Percentiles rank a stretch among this genome's conserved stretches.
Evolutionary conservation across 35 echinoderm and acorn worm species (phyloP).

Genomic region (Heliocidaris tuberculata): DNA sequence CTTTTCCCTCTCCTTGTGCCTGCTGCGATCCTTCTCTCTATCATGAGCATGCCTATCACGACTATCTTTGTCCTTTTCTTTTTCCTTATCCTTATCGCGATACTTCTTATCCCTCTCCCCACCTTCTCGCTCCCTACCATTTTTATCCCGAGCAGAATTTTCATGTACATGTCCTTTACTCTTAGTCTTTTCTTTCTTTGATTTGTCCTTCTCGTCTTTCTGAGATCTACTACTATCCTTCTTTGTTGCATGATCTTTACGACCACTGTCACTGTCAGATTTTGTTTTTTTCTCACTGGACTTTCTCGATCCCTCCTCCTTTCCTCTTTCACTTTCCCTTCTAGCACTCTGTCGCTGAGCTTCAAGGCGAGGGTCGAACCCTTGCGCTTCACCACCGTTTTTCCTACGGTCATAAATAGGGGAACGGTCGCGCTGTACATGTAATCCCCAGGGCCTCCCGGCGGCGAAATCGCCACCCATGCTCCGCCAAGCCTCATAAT

Average conservation of each 20-base stretch:
- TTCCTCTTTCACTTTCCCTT: slow-evolving; percentile 41
- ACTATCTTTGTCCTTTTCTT: slow-evolving; percentile 38
- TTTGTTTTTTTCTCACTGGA: slow-evolving; percentile 36
- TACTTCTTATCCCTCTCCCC: background rate
- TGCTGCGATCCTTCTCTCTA: background rate
- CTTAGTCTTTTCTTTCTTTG: slow-evolving; percentile 37
- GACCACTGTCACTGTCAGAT: slow-evolving; percentile 30
- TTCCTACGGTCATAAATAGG: slow-evolving; percentile 60
- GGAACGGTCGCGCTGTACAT: slow-evolving; percentile 61
- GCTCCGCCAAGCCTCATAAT: slow-evolving; percentile 55
- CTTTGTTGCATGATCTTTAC: slow-evolving; percentile 25
- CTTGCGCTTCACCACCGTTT: background rate
- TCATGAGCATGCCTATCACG: slow-evolving; percentile 24
- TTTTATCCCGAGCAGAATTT: slow-evolving; percentile 51
- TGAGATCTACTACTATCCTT: slow-evolving; percentile 31
- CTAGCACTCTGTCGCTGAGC: slow-evolving; percentile 30
- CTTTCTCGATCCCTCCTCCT: slow-evolving; percentile 30
- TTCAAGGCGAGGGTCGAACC: slow-evolving; percentile 27
- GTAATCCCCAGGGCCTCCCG: slow-evolving; percentile 58
- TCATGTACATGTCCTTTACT: slow-evolving; percentile 47
- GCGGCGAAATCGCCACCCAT: slow-evolving; percentile 41
- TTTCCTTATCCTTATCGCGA: slow-evolving; percentile 42
- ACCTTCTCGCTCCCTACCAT: slow-evolving; percentile 29
- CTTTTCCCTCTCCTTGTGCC: slow-evolving; percentile 25
- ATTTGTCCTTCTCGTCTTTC: background rate